These are phyloP conservation scores for Cephalopterus ornatus DNA, from an alignment of 2,113 vertebrate genomes.

Conservation along the genomic window DNA sequence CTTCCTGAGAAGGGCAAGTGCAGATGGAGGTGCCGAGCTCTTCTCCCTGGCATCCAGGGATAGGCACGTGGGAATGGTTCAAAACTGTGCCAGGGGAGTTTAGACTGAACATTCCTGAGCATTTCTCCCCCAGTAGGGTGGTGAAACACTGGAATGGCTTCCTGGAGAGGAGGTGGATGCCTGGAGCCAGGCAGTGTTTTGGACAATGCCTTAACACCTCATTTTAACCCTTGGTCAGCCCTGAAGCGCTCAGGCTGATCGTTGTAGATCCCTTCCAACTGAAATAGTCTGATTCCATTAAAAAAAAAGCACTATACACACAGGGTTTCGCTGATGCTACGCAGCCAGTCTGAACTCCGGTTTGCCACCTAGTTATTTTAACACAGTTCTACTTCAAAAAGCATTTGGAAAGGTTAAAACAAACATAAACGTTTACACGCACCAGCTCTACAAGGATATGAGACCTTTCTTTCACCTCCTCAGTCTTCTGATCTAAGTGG, in stretches of 20 bases:
- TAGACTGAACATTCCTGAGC: not conserved
- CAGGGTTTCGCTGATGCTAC: not conserved
- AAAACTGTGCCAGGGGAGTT: not conserved
- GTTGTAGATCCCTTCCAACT: not conserved
- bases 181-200: not conserved
- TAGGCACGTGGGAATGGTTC: rapidly evolving
- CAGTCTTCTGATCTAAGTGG: not conserved
- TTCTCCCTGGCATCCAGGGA: not conserved
- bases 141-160: not conserved
- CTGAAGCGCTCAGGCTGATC: not conserved
- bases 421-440: not conserved
- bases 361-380: not conserved
- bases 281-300: not conserved
- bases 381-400: not conserved
- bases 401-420: not conserved
- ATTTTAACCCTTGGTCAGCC: not conserved
- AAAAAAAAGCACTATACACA: not conserved
- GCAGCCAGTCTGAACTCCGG: not conserved
- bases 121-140: not conserved
- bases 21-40: not conserved
- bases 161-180: not conserved
- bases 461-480: not conserved
- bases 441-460: not conserved
- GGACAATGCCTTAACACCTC: not conserved
- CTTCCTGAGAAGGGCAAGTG: not conserved